A percentile compares a stretch with the other conserved stretches of the same genome.
Evolutionary conservation across 1,140 invertebrate species (phyloP).

Genomic region (Psix sp.): DNA sequence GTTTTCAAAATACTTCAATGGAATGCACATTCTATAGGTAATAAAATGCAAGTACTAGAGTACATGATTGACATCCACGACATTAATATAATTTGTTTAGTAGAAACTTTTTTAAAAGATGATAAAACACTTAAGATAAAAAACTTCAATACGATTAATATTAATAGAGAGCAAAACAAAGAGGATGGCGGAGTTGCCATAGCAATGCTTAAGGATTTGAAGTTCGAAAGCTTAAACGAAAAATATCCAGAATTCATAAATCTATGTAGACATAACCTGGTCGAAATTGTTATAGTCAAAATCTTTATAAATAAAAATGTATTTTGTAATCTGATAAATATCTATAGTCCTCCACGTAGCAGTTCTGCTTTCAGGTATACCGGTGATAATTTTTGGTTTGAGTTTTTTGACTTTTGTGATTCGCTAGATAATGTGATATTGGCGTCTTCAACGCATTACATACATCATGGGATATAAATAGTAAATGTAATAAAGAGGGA

Average conservation of each 20-base stretch:
- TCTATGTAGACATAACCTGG: background rate
- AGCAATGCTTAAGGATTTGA: background rate
- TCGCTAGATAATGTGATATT: too few species aligned
- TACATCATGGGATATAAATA: too few species aligned
- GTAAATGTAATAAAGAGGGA: too few species aligned
- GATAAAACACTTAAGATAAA: background rate
- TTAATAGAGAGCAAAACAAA: slow-evolving; percentile 2
- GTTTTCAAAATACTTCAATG: slow-evolving; percentile 15
- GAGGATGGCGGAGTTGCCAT: slow-evolving; percentile 1
- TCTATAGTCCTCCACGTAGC: slow-evolving; percentile 12
- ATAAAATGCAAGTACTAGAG: slow-evolving; percentile 6
- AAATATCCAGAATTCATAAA: background rate
- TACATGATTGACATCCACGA: slow-evolving; percentile 1
- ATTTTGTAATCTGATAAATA: background rate
- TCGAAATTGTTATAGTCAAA: slow-evolving; percentile 9
- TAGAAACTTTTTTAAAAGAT: slow-evolving; percentile 10
- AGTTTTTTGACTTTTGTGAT: too few species aligned
- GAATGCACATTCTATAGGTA: slow-evolving; percentile 10
- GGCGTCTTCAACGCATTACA: too few species aligned
- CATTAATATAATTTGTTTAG: slow-evolving; percentile 13
- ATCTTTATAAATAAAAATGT: background rate
- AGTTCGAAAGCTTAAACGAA: slow-evolving; percentile 6
- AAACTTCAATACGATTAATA: background rate
- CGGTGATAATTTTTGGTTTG: too few species aligned
- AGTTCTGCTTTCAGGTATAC: background rate